Evolutionary conservation across 2,113 vertebrate genomes (phyloP).

Genomic region (Chaetops frenatus): DNA sequence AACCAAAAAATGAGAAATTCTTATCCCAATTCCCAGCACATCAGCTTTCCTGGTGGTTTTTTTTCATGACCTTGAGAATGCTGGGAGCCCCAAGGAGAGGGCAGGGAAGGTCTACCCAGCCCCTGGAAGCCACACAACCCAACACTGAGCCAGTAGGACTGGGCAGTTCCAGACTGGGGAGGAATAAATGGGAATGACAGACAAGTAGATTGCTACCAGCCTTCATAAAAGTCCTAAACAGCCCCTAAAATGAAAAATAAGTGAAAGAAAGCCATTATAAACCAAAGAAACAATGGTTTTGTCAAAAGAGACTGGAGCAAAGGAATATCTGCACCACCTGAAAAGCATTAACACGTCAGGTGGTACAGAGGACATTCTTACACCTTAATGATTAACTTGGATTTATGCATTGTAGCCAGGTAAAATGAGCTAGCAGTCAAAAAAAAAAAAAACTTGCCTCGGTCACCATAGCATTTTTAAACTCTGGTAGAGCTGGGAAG

Average conservation of each 20-base stretch:
- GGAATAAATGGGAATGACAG: neutral
- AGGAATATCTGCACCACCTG: neutral
- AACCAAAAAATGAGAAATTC: neutral
- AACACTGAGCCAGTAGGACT: neutral
- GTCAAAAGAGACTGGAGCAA: neutral
- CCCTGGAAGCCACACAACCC: neutral
- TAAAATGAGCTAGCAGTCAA: neutral
- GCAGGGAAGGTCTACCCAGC: neutral
- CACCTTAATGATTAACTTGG: neutral
- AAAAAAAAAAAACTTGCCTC: neutral
- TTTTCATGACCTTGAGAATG: accelerated
- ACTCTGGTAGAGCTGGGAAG: neutral
- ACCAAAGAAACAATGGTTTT: neutral
- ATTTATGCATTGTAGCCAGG: neutral
- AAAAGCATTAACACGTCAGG: accelerated
- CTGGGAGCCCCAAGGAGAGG: neutral
- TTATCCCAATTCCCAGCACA: neutral
- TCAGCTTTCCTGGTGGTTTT: neutral
- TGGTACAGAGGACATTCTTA: neutral
- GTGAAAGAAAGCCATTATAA: neutral
- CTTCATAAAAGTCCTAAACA: neutral
- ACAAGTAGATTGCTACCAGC: neutral
- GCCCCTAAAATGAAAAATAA: neutral
- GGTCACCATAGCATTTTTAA: neutral
- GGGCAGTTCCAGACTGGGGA: neutral